Evolutionary conservation across 2,888 invertebrate species (phyloP), one percentile per base, ranked within the genome.

Genomic region (Quadriops clusia): DNA sequence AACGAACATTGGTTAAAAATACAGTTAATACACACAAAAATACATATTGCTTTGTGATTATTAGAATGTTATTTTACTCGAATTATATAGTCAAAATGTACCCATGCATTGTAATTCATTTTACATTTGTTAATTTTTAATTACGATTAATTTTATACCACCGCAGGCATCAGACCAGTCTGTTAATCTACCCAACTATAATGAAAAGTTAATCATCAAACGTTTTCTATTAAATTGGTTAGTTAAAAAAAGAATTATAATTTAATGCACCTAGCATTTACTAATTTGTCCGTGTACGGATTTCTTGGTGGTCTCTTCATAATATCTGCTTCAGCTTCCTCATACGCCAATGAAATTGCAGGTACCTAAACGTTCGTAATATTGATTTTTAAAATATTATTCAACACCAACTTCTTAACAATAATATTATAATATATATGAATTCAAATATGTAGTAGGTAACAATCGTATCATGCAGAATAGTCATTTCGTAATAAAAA

Each of bases 251-350:
- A 9, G 36, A 42, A 32, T 11, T 25, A 30, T 37, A 38, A 29
- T 35, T 16, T 37, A 43, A 28, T 34, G 40, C 36, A 46, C 39
- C 42, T 43, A 42, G 71, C 72, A 56, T 85, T 85, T 62, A 86
- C 85, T 63, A 85, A 74, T 72, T 83, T 83, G 68, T 85, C 85
- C 61, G 72, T 75, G 67, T 73, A 70, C 47, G 83, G 82, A 65
- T 84, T 79, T 68, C 84, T 71, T 55, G 84, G 84, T 53, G 75
- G 75, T 57, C 83, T 72, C 70, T 83, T 83, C 84, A 84, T 84
- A 66, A 85, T 85, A 71, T 85, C 84, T 53, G 77, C 74, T 66
- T 84, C 84, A 46, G 84, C 80, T 64, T 77, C 75, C 69, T 85
- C 84, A 63, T 84, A 85, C 58, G 84, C 83, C 66, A 85, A 70